phyloP scores from a whole-genome alignment of 2,888 invertebrate species.

The Arctia plantaginis region DNA sequence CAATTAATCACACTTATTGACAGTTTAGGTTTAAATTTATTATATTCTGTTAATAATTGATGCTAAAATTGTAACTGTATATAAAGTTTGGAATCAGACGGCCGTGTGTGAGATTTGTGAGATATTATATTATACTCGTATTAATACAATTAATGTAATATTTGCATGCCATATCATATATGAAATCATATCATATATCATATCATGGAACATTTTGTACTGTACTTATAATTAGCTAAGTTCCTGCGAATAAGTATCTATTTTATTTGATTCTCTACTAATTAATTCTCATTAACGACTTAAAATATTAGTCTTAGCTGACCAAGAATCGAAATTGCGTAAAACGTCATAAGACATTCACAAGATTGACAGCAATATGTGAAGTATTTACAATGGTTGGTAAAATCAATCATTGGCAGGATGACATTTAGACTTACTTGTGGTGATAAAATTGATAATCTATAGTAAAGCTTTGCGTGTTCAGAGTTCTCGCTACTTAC shows the following conservation, averaged over 20 bases:
- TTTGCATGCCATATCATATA: too few species aligned
- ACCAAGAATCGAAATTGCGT: conserved; percentile 32
- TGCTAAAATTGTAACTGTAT: too few species aligned
- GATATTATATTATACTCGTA: too few species aligned
- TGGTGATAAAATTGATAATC: conserved; percentile 72
- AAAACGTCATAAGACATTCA: conserved; percentile 35
- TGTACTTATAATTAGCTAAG: too few species aligned
- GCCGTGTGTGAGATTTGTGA: too few species aligned
- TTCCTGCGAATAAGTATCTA: neutral
- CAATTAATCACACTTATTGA: too few species aligned
- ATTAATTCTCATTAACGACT: conserved; percentile 29
- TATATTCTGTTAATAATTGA: too few species aligned
- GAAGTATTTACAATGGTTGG: conserved; percentile 58
- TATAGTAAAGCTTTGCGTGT: conserved; percentile 64
- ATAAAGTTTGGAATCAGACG: too few species aligned
- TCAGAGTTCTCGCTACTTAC: conserved; percentile 69
- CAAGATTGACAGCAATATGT: conserved; percentile 67
- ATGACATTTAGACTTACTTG: conserved; percentile 49
- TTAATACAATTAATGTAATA: too few species aligned
- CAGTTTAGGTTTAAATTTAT: too few species aligned
- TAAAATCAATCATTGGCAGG: conserved; percentile 68
- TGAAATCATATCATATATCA: too few species aligned
- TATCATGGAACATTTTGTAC: too few species aligned
- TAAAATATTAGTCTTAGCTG: conserved; percentile 22
- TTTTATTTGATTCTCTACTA: conserved; percentile 1